Conservation (phyloP, 2,113 vertebrate species). For the Phasianus colchicus region DNA sequence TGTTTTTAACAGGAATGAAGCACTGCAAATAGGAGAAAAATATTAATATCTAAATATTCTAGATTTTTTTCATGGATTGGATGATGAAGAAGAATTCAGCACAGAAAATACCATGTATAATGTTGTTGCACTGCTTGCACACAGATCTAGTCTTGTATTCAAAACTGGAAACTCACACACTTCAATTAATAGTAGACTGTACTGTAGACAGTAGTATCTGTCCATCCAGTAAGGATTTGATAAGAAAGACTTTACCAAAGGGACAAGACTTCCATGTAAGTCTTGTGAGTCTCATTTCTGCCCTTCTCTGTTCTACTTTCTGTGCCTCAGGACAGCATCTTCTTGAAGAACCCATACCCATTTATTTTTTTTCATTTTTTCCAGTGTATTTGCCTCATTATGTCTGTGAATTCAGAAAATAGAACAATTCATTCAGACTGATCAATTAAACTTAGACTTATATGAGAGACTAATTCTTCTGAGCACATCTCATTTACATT, state of each 20-base stretch:
- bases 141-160: not conserved
- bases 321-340: not conserved
- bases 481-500: not conserved
- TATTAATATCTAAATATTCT: not conserved
- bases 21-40: not conserved
- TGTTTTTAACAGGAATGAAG: not conserved
- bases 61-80: not conserved
- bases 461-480: not conserved
- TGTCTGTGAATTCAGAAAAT: not conserved
- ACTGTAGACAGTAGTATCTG: not conserved
- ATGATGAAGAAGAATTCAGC: not conserved
- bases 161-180: not conserved
- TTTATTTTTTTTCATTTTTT: not conserved
- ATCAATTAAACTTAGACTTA: not conserved
- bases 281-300: not conserved
- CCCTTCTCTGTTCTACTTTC: not conserved
- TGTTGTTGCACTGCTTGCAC: fast-evolving
- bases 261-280: not conserved
- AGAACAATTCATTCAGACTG: not conserved
- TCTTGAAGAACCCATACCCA: fast-evolving
- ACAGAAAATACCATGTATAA: not conserved
- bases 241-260: not conserved
- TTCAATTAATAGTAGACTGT: not conserved
- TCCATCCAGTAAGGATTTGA: not conserved
- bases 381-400: not conserved